Base-by-base conservation (phyloP, 2,888 invertebrate genomes). In the Drosophila formosana region DNA sequence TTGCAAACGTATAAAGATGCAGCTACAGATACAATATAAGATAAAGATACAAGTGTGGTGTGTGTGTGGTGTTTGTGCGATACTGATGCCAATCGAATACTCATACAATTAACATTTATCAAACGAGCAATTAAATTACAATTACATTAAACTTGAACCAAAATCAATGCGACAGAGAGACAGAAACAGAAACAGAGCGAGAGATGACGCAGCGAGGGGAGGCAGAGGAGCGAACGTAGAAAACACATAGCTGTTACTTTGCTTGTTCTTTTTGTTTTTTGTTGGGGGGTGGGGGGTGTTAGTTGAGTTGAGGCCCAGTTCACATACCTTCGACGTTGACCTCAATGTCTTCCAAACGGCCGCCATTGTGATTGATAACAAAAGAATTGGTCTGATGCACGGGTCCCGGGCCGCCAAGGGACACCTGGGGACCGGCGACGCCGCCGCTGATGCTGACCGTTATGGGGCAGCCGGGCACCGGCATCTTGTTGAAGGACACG, bases 401-500 rank as follows among this genome's bases (percentile, higher is more conserved):
- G 0, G 95, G 95, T 60, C 95, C 95, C 0, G 96, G 96, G 3
- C 96, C 95, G 1, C 95, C 95, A 50, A 96, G 93, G 0, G 95
- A 95, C 3, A 96, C 96, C 72, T 95, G 94, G 0, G 96, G 95
- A 13, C 95, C 95, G 13, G 94, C 93, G 61, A 92, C 92, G 49
- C 95, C 95, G 61, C 94, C 94, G 62, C 93, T 94, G 39, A 98
- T 96, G 88, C 95, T 95, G 43, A 98, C 97, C 77, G 96, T 95
- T 76, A 98, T 96, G n/a, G 98, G 98, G 91, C 98, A 98, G 69
- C 98, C 98, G 57, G 96, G 95, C 25, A 96, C 95, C 52, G 96
- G 94, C 94, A 94, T 94, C 94, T 98, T 98, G 93, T 99, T 99
- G 93, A 99, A 99, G 67, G 98, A 98, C 72, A 99, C 98, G 93